Evolutionary conservation across 2,797 vertebrate genomes (phyloP).

Genomic region (Thamnophis elegans): DNA sequence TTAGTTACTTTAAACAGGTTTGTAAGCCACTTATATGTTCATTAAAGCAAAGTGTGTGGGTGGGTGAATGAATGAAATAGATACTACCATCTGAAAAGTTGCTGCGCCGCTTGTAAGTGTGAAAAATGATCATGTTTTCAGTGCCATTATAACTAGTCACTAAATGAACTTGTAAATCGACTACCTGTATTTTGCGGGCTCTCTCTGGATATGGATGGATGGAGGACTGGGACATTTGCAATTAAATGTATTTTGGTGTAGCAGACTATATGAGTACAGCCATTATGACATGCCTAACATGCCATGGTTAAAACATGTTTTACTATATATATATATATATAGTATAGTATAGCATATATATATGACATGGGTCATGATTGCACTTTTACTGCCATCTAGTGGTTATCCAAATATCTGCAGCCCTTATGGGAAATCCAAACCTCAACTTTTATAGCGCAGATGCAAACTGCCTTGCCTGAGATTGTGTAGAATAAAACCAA

Average conservation of each 20-base stretch:
- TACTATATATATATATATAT: neutral
- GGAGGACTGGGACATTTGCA: neutral
- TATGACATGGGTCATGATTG: neutral
- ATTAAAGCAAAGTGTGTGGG: neutral
- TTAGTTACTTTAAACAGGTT: neutral
- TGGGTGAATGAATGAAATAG: neutral
- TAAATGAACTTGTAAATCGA: no score
- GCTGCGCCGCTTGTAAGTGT: neutral
- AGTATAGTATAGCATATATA: no score
- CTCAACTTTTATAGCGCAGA: neutral
- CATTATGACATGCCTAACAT: neutral
- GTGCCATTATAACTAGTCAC: no score
- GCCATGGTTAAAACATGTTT: neutral
- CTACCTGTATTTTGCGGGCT: neutral
- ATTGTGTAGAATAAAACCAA: neutral
- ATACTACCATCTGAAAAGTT: neutral
- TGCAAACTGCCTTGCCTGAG: neutral
- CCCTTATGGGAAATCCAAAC: neutral
- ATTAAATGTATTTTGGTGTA: neutral
- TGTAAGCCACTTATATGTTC: neutral
- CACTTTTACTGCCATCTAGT: neutral
- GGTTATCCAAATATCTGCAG: neutral
- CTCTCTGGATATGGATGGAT: neutral
- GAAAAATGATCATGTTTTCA: no score
- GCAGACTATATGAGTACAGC: neutral